Evolutionary conservation across 2,113 vertebrate genomes (phyloP), one percentile per base, ranked within the genome.

Genomic region (Nanger granti): DNA sequence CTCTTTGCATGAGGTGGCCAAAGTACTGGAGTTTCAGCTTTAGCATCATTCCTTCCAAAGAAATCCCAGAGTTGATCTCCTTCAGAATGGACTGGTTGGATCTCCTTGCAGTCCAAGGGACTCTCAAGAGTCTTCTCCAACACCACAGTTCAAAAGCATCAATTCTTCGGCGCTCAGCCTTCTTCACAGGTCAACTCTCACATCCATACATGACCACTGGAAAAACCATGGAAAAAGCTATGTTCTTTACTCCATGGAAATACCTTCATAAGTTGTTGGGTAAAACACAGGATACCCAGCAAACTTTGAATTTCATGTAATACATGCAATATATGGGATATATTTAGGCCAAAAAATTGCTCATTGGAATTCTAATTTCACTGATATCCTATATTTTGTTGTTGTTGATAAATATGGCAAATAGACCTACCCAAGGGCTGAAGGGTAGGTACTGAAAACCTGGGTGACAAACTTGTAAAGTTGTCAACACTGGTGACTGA

Each of bases 281-380:
- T 55, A 76, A 90, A 95, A 95, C 84, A 92, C 29, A 91, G 49
- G 54, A 66, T 83, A 31, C 11, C 52, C 62, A 73, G 28, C 79
- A n/a, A 96, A 87, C 92, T 91, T 76, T 91, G n/a, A 80, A 90
- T 94, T 69, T 85, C 64, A 91, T 62, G 79, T 85, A 82, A 54
- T 3, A 26, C 13, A 69, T 64, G 34, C 31, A 79, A 47, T 94
- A 49, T 41, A 76, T 79, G 28, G 54, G 2, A 22, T 22, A 92
- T 57, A 64, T 13, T 95, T 73, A 80, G 11, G 5, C 31, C 41
- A 13, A 89, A 87, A 87, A 59, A 62, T n/a, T 54, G 49, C 28
- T 97, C 85, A 86, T 49, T 86, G 73, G 47, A 92, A 69, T 91
- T 82, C 29, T 85, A 7, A 49, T 85, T 47, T 91, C n/a, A 54